Evolutionary conservation across 1,140 invertebrate genomes (phyloP).

Genomic region (Apocrypta bakeri): DNA sequence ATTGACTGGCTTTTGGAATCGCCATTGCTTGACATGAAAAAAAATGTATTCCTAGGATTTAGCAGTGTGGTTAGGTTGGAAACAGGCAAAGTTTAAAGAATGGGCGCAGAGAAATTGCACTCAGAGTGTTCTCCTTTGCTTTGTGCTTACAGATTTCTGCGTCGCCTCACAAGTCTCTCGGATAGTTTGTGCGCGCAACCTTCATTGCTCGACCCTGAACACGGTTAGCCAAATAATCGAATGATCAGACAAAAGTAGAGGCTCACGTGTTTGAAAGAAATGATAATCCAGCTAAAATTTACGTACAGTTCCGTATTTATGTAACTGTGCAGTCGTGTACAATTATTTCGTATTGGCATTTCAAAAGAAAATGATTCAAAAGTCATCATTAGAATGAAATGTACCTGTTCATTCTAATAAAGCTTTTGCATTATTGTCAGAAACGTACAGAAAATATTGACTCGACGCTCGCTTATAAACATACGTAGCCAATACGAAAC

Average conservation of each 20-base stretch:
- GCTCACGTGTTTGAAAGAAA: slow-evolving; percentile 47
- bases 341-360: slow-evolving; percentile 22
- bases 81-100: slow-evolving; percentile 68
- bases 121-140: slow-evolving; percentile 74
- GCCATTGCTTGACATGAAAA: slow-evolving; percentile 63
- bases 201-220: slow-evolving; percentile 72
- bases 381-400: slow-evolving; percentile 5
- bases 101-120: slow-evolving; percentile 71
- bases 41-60: slow-evolving; percentile 59
- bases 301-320: slow-evolving; percentile 27
- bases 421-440: background rate
- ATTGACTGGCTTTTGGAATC: slow-evolving; percentile 51
- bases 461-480: background rate
- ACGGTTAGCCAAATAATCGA: slow-evolving; percentile 69
- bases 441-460: background rate
- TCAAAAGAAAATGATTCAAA: slow-evolving; percentile 1
- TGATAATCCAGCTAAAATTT: slow-evolving; percentile 30
- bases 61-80: slow-evolving; percentile 68
- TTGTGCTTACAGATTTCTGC: slow-evolving; percentile 76
- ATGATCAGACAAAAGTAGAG: slow-evolving; percentile 55
- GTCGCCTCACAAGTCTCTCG: slow-evolving; percentile 71
- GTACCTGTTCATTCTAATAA: background rate
- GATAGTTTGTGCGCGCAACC: slow-evolving; percentile 71
- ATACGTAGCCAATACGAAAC: background rate
- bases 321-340: background rate